Base-by-base conservation (phyloP, 2,888 invertebrate genomes). In the Leptogaster cylindrica region DNA sequence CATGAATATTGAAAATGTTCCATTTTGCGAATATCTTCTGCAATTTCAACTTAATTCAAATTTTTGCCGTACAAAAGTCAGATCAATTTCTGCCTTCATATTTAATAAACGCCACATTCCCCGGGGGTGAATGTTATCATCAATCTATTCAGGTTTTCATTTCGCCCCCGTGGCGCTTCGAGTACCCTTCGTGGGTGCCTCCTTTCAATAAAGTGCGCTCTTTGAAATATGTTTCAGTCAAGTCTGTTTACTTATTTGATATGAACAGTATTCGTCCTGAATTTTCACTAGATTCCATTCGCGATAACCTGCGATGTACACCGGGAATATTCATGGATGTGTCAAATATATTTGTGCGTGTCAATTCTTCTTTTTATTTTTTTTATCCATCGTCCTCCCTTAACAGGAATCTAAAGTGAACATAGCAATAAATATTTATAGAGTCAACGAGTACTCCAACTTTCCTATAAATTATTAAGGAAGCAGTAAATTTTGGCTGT, bases 381-480 rank as follows among this genome's bases (percentile, higher is more conserved):
- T 18, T 7, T 20, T 39, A 33, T 18, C 1, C 16, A 1, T 8
- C 23, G 12, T 10, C 23, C 10, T 7, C 31, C 2, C 20, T 4
- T 46, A 8, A 20, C 14, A 20, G 55, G 8, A 10, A 31, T 55
- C 7, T 31, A 36, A 7, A 20, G 20, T 14, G 36, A 55, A 39
- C 55, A 23, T 14, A 31, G 55, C 55, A 55, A 36, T 55, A 55
- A 55, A 55, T 55, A 55, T 55, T 55, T 36, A 55, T 55, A 23
- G 55, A n/a, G 36, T 23, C 36, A 20, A 36, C 36, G 36, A 36
- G 39, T 14, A 52, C 12, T n/a, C 36, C 20, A 8, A 36, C 55
- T 55, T 12, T 39, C 2, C 16, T 20, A 20, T 55, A 23, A 55
- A 55, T 55, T 55, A 36, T 55, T 55, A 52, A 52, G 20, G 31